Conservation (phyloP, 2,113 vertebrate species). For the Neogale vison region DNA sequence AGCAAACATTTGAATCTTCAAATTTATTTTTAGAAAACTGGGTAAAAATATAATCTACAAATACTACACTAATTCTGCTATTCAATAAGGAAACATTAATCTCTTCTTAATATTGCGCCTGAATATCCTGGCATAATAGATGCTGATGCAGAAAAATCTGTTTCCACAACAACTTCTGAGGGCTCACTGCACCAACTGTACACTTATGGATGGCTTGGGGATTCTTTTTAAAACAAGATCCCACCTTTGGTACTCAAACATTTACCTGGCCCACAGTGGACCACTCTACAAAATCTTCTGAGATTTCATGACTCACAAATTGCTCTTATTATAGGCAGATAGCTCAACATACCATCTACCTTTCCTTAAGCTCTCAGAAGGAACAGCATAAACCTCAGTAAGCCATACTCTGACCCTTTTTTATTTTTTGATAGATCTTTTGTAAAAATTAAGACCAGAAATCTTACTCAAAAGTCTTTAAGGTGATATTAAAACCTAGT, state of each 20-base stretch:
- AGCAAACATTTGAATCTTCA: conserved; percentile 8
- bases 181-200: neutral
- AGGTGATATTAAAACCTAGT: neutral
- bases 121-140: neutral
- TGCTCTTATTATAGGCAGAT: conserved; percentile 1
- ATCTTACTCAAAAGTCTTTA: conserved; percentile 3
- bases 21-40: neutral
- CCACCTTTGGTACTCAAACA: neutral
- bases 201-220: neutral
- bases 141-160: neutral
- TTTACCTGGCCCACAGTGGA: neutral
- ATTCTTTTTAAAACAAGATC: conserved; percentile 7
- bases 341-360: conserved; percentile 5
- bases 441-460: conserved; percentile 39
- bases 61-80: neutral
- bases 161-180: neutral
- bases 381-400: neutral
- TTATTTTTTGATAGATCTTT: neutral
- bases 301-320: conserved; percentile 1
- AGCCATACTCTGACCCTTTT: neutral
- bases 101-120: neutral
- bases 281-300: neutral
- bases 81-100: neutral
- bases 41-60: conserved; percentile 21
- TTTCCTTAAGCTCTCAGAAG: neutral